Percentiles rank a stretch among this genome's conserved stretches.
Conservation (phyloP, 2,888 invertebrate genomes). For the Tipula helvola region DNA sequence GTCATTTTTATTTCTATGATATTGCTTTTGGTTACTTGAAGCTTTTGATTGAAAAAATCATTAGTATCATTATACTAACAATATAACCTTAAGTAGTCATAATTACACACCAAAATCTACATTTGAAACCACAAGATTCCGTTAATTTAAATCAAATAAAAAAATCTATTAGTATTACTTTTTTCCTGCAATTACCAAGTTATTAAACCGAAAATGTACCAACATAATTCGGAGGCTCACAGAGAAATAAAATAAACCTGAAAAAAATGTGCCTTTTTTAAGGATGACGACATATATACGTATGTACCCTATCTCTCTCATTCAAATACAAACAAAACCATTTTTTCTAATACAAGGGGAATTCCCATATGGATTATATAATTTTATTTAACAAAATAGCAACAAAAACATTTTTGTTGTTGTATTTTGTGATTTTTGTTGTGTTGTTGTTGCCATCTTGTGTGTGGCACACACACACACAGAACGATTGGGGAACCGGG, state of each 20-base stretch:
- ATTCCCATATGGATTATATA: conserved; percentile 4
- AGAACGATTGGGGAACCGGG: neutral
- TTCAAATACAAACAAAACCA: neutral
- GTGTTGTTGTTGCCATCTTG: neutral
- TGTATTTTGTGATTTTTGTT: neutral
- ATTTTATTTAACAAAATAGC: neutral
- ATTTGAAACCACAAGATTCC: neutral
- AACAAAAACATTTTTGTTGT: neutral
- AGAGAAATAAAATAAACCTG: neutral
- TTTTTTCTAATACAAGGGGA: neutral
- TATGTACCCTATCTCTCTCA: neutral
- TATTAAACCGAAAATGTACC: neutral
- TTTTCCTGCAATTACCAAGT: neutral
- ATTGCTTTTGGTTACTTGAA: too few relatives aligned
- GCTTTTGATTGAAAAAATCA: too few relatives aligned
- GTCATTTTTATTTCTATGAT: too few relatives aligned
- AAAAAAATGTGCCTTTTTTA: neutral
- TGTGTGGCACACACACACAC: neutral
- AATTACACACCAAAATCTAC: too few relatives aligned
- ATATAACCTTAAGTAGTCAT: too few relatives aligned
- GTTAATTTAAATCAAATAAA: neutral
- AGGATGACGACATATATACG: neutral
- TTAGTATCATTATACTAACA: too few relatives aligned
- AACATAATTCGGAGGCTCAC: neutral
- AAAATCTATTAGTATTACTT: neutral